These are phyloP conservation scores for Gasteruption jaculator DNA, from an alignment of 2,888 invertebrate genomes.

Conservation along the genomic window DNA sequence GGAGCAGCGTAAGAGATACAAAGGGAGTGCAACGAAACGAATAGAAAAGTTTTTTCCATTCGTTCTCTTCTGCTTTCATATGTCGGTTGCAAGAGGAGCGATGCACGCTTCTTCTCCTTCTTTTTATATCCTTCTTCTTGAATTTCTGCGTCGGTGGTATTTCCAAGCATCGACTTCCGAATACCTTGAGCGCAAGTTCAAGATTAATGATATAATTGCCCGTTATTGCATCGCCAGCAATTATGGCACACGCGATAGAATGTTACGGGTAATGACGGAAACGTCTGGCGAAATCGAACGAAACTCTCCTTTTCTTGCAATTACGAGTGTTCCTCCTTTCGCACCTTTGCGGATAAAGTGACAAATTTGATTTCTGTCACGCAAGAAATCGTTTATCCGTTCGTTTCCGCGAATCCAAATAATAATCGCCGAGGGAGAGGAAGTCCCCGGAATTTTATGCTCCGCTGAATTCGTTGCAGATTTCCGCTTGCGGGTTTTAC, in stretches of 20 bases:
- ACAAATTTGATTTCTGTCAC: no score
- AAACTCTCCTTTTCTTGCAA: slow-evolving; percentile 16
- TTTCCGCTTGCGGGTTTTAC: no score
- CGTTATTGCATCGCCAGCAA: background rate
- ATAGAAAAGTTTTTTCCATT: slow-evolving; percentile 6
- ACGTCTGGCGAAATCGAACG: slow-evolving; percentile 5
- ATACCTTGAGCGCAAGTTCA: slow-evolving; percentile 8
- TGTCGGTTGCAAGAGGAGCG: slow-evolving; percentile 11
- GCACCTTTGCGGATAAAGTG: no score
- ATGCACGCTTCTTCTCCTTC: slow-evolving; percentile 1
- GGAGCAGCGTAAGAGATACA: background rate
- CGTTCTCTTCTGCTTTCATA: slow-evolving; percentile 10
- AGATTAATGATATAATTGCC: slow-evolving; percentile 18
- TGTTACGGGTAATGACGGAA: no score
- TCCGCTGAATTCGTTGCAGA: slow-evolving; percentile 22
- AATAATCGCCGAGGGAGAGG: slow-evolving; percentile 17
- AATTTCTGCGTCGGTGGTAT: slow-evolving; percentile 18
- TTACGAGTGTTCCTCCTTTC: background rate
- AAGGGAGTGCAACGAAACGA: slow-evolving; percentile 3
- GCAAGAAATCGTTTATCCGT: slow-evolving; percentile 6
- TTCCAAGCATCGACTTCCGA: slow-evolving; percentile 12
- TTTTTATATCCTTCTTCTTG: slow-evolving; percentile 8
- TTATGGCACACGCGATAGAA: no score
- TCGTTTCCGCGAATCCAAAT: slow-evolving; percentile 15
- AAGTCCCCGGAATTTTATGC: slow-evolving; percentile 23